Percentiles rank a stretch among this genome's conserved stretches.
phyloP scores from a whole-genome alignment of 1,140 invertebrate genomes.

The Temnothorax curvispinosus region DNA sequence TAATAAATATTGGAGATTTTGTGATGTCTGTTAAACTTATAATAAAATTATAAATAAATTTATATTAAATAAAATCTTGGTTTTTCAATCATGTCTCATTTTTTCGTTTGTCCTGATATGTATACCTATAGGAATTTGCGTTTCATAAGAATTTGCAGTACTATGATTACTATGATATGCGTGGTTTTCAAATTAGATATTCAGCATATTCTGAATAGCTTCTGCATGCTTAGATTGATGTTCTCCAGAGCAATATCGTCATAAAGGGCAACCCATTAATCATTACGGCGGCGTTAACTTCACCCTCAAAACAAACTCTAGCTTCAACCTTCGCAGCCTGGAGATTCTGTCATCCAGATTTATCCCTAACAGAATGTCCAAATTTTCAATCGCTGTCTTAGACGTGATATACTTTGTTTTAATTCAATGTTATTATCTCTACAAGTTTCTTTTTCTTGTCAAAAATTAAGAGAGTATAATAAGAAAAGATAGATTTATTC shows the following conservation, averaged over 20 bases:
- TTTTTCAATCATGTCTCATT: background rate
- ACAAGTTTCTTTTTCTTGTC: too few relatives aligned
- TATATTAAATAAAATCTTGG: background rate
- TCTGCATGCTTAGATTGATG: conserved; percentile 75
- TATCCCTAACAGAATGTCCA: conserved; percentile 41
- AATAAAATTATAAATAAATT: background rate
- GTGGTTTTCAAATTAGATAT: conserved; percentile 48
- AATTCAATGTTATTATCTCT: background rate
- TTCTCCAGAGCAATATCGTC: conserved; percentile 77
- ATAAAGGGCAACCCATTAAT: conserved; percentile 77
- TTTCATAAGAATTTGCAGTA: background rate
- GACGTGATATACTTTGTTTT: background rate
- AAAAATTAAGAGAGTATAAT: background rate
- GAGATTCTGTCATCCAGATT: conserved; percentile 67
- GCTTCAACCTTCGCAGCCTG: conserved; percentile 71
- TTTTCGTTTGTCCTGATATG: background rate
- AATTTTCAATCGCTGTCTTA: background rate
- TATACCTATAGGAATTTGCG: background rate
- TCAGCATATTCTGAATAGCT: conserved; percentile 17
- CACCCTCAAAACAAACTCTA: conserved; percentile 77
- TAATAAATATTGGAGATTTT: background rate
- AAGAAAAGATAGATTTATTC: background rate
- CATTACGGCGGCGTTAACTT: conserved; percentile 79
- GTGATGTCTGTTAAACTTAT: background rate
- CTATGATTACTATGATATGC: background rate